Base-by-base conservation (phyloP, 64 coral and sea anemone species). In the Pocillopora verrucosa region DNA sequence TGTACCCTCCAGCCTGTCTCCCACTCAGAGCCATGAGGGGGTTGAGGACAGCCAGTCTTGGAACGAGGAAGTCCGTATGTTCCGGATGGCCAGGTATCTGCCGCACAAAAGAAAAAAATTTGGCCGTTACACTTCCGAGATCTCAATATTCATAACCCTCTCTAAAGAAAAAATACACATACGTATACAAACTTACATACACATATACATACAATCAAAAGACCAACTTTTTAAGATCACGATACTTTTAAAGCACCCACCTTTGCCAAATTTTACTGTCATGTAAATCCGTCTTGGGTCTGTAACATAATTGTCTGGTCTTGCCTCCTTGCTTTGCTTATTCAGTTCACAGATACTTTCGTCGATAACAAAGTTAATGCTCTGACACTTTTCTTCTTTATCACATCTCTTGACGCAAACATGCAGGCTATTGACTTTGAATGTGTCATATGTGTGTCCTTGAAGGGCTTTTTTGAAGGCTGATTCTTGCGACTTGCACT, bases 21-120 rank as follows among this genome's bases (percentile, higher is more conserved):
- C 90, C 90, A 91, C 34, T 84, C n/a, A 56, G 74, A 91, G 38
- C 22, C 72, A 77, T 61, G 13, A n/a, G n/a, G 35, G 20, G 90
- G 24, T 38, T 70, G 10, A 74, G 81, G 81, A 61, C 82, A 91
- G 58, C 90, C 82, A 34, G 81, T 76, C 34, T 51, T 16, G 82
- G 90, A 36, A 69, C 61, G 72, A 25, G 90, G 56, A 62, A 86
- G 17, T 26, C 90, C 82, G 82, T 78, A 91, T 20, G 70, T 86
- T 22, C 90, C 73, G 60, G 34, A 22, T 65, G 90, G 90, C 90
- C 90, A 91, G 26, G 14, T 6, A 14, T 60, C 17, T 5, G 24
- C 13, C 19, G 25, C n/a, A 2, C 24, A 10, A 3, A 74, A 74
- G 9, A 25, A 34, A 30, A 30, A 34, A 74, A 19, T 30, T 74